phyloP scores from a whole-genome alignment of 2,888 invertebrate genomes.

The Bellardia bayeri region DNA sequence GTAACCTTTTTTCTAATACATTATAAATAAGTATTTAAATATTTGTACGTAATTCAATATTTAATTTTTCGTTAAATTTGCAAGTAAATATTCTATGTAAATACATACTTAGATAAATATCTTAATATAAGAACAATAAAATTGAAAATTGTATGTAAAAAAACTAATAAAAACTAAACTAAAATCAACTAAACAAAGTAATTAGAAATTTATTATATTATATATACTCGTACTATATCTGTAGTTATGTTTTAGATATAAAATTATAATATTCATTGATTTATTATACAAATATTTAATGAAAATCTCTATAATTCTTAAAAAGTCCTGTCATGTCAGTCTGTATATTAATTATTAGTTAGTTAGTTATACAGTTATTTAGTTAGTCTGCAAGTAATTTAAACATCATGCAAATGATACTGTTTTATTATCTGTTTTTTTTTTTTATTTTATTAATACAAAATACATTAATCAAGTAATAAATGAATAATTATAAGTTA shows the following conservation, averaged over 20 bases:
- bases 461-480: conserved; percentile 43
- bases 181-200: conserved; percentile 63
- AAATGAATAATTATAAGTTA: conserved; percentile 70
- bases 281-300: conserved; percentile 31
- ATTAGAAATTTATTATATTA: conserved; percentile 16
- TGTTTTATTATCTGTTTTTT: conserved; percentile 54
- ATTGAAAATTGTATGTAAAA: conserved; percentile 63
- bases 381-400: conserved; percentile 50
- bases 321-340: conserved; percentile 26
- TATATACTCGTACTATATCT: not conserved
- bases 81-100: conserved; percentile 40
- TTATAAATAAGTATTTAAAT: conserved; percentile 55
- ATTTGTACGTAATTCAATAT: conserved; percentile 27
- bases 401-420: conserved; percentile 48
- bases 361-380: conserved; percentile 18
- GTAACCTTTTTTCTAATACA: conserved; percentile 25
- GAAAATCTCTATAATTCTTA: not conserved
- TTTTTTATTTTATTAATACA: not conserved
- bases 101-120: conserved; percentile 33
- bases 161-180: conserved; percentile 19
- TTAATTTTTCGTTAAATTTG: conserved; percentile 30
- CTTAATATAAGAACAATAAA: conserved; percentile 60
- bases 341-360: conserved; percentile 22
- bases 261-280: conserved; percentile 29
- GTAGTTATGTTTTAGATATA: conserved; percentile 24